Conservation (phyloP, 2,888 invertebrate species). For the Mystacides longicornis region DNA sequence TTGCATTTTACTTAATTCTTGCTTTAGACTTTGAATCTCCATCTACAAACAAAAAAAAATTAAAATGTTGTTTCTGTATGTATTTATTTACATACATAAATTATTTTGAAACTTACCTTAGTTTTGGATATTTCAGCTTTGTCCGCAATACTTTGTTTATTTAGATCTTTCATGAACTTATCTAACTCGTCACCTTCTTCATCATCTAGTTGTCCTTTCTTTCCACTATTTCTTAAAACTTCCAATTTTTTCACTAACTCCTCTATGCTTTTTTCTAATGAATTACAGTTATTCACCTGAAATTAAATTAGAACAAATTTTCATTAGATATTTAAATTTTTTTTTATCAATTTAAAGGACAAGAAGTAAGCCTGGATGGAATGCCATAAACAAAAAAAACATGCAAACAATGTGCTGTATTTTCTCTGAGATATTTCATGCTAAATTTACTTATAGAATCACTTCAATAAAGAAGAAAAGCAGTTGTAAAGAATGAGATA, state of each 20-base stretch:
- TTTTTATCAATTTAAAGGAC: too few relatives aligned
- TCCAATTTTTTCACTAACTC: conserved; percentile 39
- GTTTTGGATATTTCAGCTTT: conserved; percentile 58
- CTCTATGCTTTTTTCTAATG: conserved; percentile 49
- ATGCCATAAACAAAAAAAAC: too few relatives aligned
- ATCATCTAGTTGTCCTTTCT: conserved; percentile 29
- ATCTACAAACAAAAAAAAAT: conserved; percentile 36
- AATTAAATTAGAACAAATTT: too few relatives aligned
- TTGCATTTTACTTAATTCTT: conserved; percentile 60
- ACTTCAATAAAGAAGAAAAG: too few relatives aligned
- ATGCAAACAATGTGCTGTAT: too few relatives aligned
- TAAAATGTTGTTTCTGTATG: too few relatives aligned
- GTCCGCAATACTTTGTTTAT: conserved; percentile 50
- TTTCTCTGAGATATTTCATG: background rate
- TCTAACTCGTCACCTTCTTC: conserved; percentile 68
- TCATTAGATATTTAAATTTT: too few relatives aligned
- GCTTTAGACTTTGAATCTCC: conserved; percentile 59
- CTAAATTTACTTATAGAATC: background rate
- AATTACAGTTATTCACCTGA: conserved; percentile 58
- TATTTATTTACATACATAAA: too few relatives aligned
- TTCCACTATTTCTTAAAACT: conserved; percentile 35
- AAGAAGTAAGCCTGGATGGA: too few relatives aligned
- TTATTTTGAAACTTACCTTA: conserved; percentile 42
- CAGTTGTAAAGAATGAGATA: too few relatives aligned
- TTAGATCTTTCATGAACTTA: conserved; percentile 68